These are phyloP conservation scores for Arion vulgaris DNA, from an alignment of 1,140 invertebrate species.

Conservation along the genomic window DNA sequence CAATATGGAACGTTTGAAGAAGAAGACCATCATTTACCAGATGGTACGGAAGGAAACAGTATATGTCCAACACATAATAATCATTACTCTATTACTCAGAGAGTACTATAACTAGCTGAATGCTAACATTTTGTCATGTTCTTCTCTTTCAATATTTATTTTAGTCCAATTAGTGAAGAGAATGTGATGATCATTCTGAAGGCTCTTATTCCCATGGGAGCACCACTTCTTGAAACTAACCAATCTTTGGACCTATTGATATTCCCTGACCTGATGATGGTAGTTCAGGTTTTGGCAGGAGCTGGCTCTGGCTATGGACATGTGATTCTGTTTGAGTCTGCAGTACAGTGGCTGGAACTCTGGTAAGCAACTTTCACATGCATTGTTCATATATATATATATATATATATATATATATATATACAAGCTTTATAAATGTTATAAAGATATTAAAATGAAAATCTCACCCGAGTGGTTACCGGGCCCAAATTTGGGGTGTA, in stretches of 20 bases:
- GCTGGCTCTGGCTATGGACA: slow-evolving; percentile 84
- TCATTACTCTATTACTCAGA: too few relatives aligned
- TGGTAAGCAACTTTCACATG: slow-evolving; percentile 72
- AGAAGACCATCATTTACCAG: too few relatives aligned
- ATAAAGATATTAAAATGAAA: background rate
- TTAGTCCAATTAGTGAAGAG: slow-evolving; percentile 76
- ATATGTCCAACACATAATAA: too few relatives aligned
- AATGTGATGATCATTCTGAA: slow-evolving; percentile 83
- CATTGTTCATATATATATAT: too few relatives aligned
- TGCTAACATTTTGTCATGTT: too few relatives aligned
- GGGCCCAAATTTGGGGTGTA: too few relatives aligned
- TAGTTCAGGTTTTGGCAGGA: slow-evolving; percentile 86
- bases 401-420: background rate
- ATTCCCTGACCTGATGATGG: slow-evolving; percentile 86
- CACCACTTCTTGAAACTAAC: slow-evolving; percentile 78
- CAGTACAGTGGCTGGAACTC: slow-evolving; percentile 82
- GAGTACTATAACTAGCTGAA: too few relatives aligned
- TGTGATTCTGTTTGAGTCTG: slow-evolving; percentile 83
- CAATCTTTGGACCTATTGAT: slow-evolving; percentile 79
- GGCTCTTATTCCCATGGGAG: slow-evolving; percentile 83
- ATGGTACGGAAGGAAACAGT: too few relatives aligned
- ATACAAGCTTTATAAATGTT: background rate
- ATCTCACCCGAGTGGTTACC: too few relatives aligned
- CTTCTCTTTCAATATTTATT: slow-evolving; percentile 2
- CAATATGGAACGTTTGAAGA: too few relatives aligned